Base-by-base conservation (phyloP, 2,113 vertebrate genomes). In the Tragelaphus strepsiceros region DNA sequence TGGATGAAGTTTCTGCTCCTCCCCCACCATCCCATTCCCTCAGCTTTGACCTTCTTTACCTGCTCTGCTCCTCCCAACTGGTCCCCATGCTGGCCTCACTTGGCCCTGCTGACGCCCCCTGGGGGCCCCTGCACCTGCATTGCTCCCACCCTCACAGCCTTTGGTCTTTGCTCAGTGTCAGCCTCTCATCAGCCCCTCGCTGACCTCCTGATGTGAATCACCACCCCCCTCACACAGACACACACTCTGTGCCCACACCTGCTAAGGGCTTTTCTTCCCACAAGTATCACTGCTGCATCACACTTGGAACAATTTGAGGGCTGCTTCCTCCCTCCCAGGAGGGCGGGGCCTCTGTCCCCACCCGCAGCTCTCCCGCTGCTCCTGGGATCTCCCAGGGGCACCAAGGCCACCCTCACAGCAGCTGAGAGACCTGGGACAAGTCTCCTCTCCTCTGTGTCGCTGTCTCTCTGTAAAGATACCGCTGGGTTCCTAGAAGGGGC, bases 231-330 rank as follows among this genome's bases (percentile, higher is more conserved):
- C 51, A n/a, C 28, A 11, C 9, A 1, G 11, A 0, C 17, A 28
- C 4, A n/a, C 53, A 11, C 49, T 19, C 56, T 19, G 21, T 35
- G 77, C n/a, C 30, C 28, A 39, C 71, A 82, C 13, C 0, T 3
- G 7, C 64, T 46, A 12, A 16, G 0, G 13, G 39, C 3, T 67
- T 87, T 61, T 84, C 15, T n/a, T 62, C 64, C 54, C n/a, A 80
- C 83, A 82, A 32, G 15, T 6, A 74, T n/a, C 61, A 35, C 64
- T n/a, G 53, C 9, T 2, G 17, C 5, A 30, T 62, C 51, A 39
- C 30, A 30, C 39, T 87, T 35, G 3, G 8, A 71, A 84, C 7
- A 35, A 13, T 39, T 97, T 97, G 81, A 87, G 67, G 61, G n/a
- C 11, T 88, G 84, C 16, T 19, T n/a, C 22, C 35, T 71, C 77